phyloP scores from a whole-genome alignment of 2,113 vertebrate genomes.

The Ceuthmochares aereus region DNA sequence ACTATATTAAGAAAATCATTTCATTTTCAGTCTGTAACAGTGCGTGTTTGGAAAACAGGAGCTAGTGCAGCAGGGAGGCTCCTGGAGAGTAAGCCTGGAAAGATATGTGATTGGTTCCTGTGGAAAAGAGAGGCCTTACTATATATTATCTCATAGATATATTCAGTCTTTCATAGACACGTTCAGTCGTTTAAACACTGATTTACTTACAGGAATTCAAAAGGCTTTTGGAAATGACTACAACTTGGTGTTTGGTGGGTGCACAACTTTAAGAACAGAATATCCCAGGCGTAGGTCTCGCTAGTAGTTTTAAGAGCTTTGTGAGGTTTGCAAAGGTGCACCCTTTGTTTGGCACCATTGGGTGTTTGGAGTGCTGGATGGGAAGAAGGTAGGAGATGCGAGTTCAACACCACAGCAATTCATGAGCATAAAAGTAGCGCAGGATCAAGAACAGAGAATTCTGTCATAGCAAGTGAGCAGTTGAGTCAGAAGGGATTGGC shows the following conservation, averaged over 20 bases:
- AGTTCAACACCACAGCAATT: background rate
- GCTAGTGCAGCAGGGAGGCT: background rate
- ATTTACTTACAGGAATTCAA: background rate
- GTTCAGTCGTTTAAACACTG: background rate
- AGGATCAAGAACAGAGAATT: background rate
- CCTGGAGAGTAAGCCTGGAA: background rate
- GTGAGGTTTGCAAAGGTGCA: background rate
- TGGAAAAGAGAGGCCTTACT: background rate
- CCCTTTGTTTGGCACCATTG: background rate
- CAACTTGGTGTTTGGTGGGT: background rate
- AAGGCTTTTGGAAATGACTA: background rate
- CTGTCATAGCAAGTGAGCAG: background rate
- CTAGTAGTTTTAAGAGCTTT: background rate
- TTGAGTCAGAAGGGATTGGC: fast-evolving
- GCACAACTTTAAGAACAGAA: background rate
- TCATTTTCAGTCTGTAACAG: background rate
- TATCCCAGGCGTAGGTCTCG: background rate
- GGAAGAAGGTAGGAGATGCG: background rate
- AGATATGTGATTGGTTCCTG: background rate
- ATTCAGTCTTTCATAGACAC: no score
- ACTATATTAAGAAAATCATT: background rate
- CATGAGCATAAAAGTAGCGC: background rate
- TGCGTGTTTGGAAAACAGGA: background rate
- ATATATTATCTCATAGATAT: no score
- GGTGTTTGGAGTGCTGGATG: background rate